Evolutionary conservation across 2,113 vertebrate genomes (phyloP).

Genomic region (Nesogale talazaci): DNA sequence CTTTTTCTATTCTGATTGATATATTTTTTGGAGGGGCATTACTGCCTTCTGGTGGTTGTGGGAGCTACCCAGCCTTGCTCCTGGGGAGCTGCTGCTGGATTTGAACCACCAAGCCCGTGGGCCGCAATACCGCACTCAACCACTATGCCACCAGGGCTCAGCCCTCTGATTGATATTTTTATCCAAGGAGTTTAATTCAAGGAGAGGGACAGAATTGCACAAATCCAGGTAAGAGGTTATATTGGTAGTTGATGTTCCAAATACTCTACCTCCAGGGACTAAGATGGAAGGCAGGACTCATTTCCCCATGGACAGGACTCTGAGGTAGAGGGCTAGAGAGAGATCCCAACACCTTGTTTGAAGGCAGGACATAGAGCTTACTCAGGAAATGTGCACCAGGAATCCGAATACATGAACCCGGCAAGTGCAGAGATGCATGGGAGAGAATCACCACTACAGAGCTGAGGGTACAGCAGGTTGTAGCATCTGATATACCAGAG

Average conservation of each 20-base stretch:
- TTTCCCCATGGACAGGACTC: not conserved
- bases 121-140: too few relatives aligned
- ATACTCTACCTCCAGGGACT: not conserved
- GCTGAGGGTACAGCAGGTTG: not conserved
- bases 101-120: too few relatives aligned
- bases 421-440: not conserved
- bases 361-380: not conserved
- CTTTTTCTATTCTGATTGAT: not conserved
- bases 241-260: not conserved
- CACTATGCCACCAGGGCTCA: too few relatives aligned
- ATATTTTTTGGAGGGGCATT: too few relatives aligned
- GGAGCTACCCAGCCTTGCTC: too few relatives aligned
- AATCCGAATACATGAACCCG: not conserved
- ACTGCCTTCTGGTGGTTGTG: too few relatives aligned
- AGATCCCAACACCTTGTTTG: not conserved
- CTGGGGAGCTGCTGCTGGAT: too few relatives aligned
- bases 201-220: not conserved
- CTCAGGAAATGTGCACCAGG: not conserved
- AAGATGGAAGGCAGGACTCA: not conserved
- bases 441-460: too few relatives aligned
- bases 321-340: not conserved
- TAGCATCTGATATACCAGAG: not conserved
- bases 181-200: conserved; percentile 25
- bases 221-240: not conserved
- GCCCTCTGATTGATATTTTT: conserved; percentile 26